phyloP scores from a whole-genome alignment of 1,140 invertebrate genomes.

The Drosophila subobscura region DNA sequence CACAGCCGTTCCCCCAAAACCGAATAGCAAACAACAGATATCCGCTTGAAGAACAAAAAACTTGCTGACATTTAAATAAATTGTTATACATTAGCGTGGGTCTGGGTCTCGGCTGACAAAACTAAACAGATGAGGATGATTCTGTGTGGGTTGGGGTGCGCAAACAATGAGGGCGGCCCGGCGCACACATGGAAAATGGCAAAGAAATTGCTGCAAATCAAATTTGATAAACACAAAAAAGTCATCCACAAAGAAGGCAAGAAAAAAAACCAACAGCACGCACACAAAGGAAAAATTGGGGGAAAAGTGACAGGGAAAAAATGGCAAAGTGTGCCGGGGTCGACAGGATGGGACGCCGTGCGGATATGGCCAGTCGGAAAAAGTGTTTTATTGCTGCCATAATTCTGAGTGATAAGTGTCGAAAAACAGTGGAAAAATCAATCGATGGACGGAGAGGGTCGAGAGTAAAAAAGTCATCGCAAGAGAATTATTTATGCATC shows the following conservation, averaged over 20 bases:
- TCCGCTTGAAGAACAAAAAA: slow-evolving; percentile 38
- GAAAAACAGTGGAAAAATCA: slow-evolving; percentile 77
- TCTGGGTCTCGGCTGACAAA: slow-evolving; percentile 51
- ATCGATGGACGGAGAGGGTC: slow-evolving; percentile 48
- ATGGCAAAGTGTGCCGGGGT: slow-evolving; percentile 76
- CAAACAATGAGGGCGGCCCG: slow-evolving; percentile 51
- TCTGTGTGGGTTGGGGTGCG: not conserved
- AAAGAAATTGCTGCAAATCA: slow-evolving; percentile 80
- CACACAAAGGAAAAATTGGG: slow-evolving; percentile 50
- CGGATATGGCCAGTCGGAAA: slow-evolving; percentile 61
- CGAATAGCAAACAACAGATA: slow-evolving; percentile 32
- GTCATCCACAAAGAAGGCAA: slow-evolving; percentile 16
- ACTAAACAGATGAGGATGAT: slow-evolving; percentile 61
- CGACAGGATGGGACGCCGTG: slow-evolving; percentile 52
- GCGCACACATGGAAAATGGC: slow-evolving; percentile 73
- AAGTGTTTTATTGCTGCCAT: slow-evolving; percentile 81
- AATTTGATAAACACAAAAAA: slow-evolving; percentile 78
- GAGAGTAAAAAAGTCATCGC: slow-evolving; percentile 45
- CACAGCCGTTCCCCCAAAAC: slow-evolving; percentile 15
- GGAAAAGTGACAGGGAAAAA: slow-evolving; percentile 76
- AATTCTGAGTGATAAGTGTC: slow-evolving; percentile 82
- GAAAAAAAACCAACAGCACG: slow-evolving; percentile 23
- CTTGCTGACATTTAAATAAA: slow-evolving; percentile 79
- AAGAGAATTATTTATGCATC: slow-evolving; percentile 73
- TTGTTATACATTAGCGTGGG: slow-evolving; percentile 63